Evolutionary conservation across 2,888 invertebrate genomes (phyloP).

Genomic region (Cyrtodaria siliqua): DNA sequence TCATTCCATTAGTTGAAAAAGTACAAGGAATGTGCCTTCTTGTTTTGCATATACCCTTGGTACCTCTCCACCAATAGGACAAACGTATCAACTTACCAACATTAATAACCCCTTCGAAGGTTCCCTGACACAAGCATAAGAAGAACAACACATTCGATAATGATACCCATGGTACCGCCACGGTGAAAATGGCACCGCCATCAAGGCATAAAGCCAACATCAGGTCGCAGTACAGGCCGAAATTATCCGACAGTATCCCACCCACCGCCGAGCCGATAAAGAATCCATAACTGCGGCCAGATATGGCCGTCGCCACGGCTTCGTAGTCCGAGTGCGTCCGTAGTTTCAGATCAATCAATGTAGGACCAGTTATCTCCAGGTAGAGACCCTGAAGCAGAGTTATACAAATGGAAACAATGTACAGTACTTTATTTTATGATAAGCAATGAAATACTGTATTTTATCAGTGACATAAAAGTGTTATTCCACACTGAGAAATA

Average conservation of each 20-base stretch:
- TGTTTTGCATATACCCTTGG: too few relatives aligned
- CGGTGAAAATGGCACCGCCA: slow-evolving; percentile 40
- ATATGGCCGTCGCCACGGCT: slow-evolving; percentile 68
- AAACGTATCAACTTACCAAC: slow-evolving; percentile 61
- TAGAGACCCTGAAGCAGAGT: slow-evolving; percentile 60
- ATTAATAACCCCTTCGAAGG: slow-evolving; percentile 70
- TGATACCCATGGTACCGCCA: slow-evolving; percentile 53
- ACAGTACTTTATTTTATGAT: slow-evolving; percentile 32
- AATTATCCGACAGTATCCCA: slow-evolving; percentile 64
- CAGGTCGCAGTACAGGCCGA: slow-evolving; percentile 20
- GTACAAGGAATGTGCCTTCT: too few relatives aligned
- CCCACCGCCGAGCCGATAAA: slow-evolving; percentile 52
- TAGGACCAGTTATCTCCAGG: slow-evolving; percentile 72
- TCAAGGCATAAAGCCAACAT: slow-evolving; percentile 47
- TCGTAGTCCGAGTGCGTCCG: slow-evolving; percentile 65
- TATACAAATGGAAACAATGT: slow-evolving; percentile 10
- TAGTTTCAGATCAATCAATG: slow-evolving; percentile 71
- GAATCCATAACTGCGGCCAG: slow-evolving; percentile 67
- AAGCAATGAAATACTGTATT: too few relatives aligned
- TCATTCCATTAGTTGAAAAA: too few relatives aligned
- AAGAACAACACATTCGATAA: slow-evolving; percentile 51
- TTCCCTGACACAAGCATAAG: slow-evolving; percentile 63
- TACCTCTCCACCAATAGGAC: too few relatives aligned
- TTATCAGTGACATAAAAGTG: too few relatives aligned
- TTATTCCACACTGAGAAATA: too few relatives aligned